phyloP scores from a whole-genome alignment of 1,140 invertebrate genomes.

The Drosophila arizonae region DNA sequence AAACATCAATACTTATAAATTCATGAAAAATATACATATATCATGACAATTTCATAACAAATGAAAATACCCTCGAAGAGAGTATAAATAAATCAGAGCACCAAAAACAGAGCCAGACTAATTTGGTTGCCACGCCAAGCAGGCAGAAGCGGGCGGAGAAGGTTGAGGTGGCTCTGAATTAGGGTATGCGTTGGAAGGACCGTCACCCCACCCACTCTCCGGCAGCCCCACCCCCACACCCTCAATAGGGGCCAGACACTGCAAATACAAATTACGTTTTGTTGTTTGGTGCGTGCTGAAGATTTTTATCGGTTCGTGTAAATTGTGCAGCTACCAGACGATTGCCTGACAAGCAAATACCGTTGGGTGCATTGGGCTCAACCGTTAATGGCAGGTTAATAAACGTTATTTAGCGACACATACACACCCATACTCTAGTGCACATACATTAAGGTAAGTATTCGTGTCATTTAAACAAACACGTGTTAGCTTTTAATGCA shows the following conservation, averaged over 20 bases:
- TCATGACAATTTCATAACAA: too few relatives aligned
- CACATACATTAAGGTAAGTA: slow-evolving; percentile 2
- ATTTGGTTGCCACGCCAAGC: slow-evolving; percentile 24
- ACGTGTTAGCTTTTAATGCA: slow-evolving; percentile 14
- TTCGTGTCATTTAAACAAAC: slow-evolving; percentile 12
- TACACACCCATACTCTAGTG: slow-evolving; percentile 1
- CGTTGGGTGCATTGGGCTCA: slow-evolving; percentile 45
- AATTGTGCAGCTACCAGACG: slow-evolving; percentile 53
- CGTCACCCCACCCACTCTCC: too few relatives aligned
- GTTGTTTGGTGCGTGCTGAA: slow-evolving; percentile 64
- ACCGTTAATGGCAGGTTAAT: slow-evolving; percentile 74
- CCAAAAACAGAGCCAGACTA: slow-evolving; percentile 36
- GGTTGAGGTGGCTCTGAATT: not conserved
- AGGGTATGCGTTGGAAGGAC: not conserved
- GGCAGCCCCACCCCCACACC: too few relatives aligned
- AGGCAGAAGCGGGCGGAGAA: slow-evolving; percentile 9
- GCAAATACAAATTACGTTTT: slow-evolving; percentile 46
- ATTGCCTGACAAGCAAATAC: slow-evolving; percentile 30
- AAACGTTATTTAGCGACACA: slow-evolving; percentile 67
- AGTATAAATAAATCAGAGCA: not conserved
- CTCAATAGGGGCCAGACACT: not conserved
- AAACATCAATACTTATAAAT: too few relatives aligned
- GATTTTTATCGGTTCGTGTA: slow-evolving; percentile 64
- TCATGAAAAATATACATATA: too few relatives aligned
- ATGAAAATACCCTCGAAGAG: too few relatives aligned